phyloP scores from a whole-genome alignment of 1,140 invertebrate genomes.

The Heliconius hewitsoni region DNA sequence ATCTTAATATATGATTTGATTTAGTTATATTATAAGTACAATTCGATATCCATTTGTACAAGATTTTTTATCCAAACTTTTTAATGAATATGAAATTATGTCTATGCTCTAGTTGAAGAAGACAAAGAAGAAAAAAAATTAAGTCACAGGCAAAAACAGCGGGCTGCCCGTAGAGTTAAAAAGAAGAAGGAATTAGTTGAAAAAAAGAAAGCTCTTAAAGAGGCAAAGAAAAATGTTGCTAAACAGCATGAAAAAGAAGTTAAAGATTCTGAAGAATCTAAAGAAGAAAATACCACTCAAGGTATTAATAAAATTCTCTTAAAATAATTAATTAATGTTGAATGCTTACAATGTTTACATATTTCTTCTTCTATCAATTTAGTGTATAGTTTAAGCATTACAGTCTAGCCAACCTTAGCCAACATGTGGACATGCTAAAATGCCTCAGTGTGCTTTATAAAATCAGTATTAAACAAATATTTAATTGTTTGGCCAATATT shows the following conservation, averaged over 20 bases:
- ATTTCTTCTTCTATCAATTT: no score
- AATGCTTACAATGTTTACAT: background rate
- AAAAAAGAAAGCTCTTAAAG: constrained; percentile 78
- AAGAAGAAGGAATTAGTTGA: constrained; percentile 80
- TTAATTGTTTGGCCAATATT: no score
- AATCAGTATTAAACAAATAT: no score
- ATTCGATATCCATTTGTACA: background rate
- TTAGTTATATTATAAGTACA: background rate
- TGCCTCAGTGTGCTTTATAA: no score
- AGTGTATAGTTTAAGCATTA: no score
- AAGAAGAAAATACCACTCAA: constrained; percentile 50
- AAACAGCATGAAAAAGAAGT: constrained; percentile 58
- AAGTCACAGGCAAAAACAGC: constrained; percentile 86
- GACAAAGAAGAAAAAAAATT: constrained; percentile 82
- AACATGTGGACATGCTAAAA: no score
- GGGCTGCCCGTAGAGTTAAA: constrained; percentile 83
- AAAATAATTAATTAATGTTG: background rate
- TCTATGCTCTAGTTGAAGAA: constrained; percentile 56
- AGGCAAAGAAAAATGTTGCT: constrained; percentile 70
- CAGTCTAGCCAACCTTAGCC: no score
- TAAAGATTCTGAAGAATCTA: constrained; percentile 51
- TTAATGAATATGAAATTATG: background rate
- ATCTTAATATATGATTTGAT: no score
- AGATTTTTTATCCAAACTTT: background rate
- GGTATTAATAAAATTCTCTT: constrained; percentile 36